Conservation (phyloP, 1,140 invertebrate genomes). For the Neuroterus valhalla region DNA sequence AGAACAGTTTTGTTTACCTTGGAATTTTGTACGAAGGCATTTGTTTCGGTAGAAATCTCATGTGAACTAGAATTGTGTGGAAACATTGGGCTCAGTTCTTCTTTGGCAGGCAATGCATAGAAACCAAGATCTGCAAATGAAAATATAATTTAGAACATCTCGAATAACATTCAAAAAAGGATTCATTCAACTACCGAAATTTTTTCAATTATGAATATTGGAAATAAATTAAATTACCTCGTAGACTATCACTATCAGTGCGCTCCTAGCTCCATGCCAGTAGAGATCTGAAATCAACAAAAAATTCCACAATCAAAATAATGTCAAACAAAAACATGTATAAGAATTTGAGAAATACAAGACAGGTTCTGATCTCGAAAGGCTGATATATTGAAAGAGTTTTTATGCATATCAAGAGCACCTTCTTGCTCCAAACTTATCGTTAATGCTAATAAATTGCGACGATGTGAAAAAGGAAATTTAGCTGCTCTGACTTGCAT, state of each 20-base stretch:
- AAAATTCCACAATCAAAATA: slow-evolving; percentile 9
- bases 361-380: background rate
- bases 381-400: background rate
- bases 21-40: slow-evolving; percentile 79
- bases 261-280: slow-evolving; percentile 75
- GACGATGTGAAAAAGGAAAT: slow-evolving; percentile 3
- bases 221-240: slow-evolving; percentile 57
- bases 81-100: slow-evolving; percentile 79
- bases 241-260: slow-evolving; percentile 74
- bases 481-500: slow-evolving; percentile 11
- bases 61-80: slow-evolving; percentile 79
- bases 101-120: slow-evolving; percentile 79
- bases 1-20: slow-evolving; percentile 66
- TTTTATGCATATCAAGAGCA: background rate
- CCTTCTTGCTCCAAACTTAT: background rate
- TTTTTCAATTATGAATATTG: slow-evolving; percentile 11
- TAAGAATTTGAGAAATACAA: background rate
- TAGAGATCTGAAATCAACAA: slow-evolving; percentile 70
- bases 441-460: slow-evolving; percentile 17
- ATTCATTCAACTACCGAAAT: background rate
- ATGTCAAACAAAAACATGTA: background rate
- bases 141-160: slow-evolving; percentile 15
- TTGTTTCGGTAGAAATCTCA: slow-evolving; percentile 78
- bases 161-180: slow-evolving; percentile 15
- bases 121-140: slow-evolving; percentile 75